Percentiles rank a stretch among this genome's conserved stretches.
These are phyloP conservation scores for Phylloscopus whistleri DNA, from an alignment of 2,113 vertebrate genomes.

Conservation along the genomic window DNA sequence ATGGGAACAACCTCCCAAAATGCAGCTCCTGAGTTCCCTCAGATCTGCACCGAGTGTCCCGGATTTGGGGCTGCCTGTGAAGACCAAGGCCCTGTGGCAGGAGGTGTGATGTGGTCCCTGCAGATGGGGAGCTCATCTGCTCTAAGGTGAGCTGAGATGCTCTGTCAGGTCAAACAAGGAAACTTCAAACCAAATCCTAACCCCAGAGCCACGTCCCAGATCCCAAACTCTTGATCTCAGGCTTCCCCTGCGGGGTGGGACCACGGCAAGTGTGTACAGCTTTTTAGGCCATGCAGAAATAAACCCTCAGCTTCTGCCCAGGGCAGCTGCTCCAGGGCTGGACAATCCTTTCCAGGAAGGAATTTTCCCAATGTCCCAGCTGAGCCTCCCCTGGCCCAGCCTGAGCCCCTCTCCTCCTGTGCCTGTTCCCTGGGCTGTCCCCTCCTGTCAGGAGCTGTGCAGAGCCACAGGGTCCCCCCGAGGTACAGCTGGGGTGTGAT, in stretches of 20 bases:
- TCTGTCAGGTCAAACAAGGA: not conserved
- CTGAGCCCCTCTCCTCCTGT: not conserved
- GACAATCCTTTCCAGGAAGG: not conserved
- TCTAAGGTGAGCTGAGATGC: not conserved
- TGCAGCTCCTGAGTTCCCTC: not conserved
- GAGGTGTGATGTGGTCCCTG: rapidly evolving
- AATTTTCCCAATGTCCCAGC: rapidly evolving
- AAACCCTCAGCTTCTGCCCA: not conserved
- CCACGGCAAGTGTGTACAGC: not conserved
- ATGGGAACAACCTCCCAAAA: not conserved
- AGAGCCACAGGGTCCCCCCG: not conserved
- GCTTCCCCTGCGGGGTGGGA: not conserved
- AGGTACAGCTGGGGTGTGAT: rapidly evolving
- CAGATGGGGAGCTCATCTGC: not conserved
- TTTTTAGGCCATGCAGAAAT: not conserved
- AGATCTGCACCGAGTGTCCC: not conserved
- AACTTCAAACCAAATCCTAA: not conserved
- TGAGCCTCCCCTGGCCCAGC: not conserved
- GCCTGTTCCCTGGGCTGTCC: not conserved
- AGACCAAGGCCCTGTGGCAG: not conserved
- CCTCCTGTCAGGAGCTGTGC: not conserved
- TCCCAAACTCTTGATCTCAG: not conserved
- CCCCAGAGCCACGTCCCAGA: no score
- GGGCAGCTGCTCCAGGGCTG: not conserved
- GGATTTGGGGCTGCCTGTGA: rapidly evolving